These are phyloP conservation scores for Falco cherrug DNA, from an alignment of 2,797 vertebrate species.

Conservation along the genomic window DNA sequence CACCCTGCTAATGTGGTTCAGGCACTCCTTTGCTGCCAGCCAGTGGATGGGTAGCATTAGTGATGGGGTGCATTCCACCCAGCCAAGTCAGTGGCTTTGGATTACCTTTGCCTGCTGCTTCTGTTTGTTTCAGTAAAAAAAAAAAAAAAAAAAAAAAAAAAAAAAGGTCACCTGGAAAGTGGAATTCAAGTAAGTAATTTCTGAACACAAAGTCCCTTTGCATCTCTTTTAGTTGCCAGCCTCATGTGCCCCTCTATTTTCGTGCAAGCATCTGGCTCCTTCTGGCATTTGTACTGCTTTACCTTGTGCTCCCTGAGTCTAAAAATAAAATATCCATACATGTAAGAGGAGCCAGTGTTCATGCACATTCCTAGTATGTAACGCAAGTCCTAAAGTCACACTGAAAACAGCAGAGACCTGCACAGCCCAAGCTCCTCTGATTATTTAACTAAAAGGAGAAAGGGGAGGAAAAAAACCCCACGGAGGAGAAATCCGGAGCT, in stretches of 20 bases:
- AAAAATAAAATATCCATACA: slow-evolving; percentile 68
- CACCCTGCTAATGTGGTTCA: neutral
- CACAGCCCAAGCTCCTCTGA: rapidly evolving
- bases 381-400: slow-evolving; percentile 54
- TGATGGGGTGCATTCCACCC: rapidly evolving
- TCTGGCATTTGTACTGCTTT: slow-evolving; percentile 58
- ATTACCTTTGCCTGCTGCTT: neutral
- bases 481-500: neutral
- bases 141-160: too few species aligned
- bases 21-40: neutral
- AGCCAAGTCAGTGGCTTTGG: neutral
- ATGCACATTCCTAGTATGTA: neutral
- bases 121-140: neutral
- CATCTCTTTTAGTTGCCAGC: slow-evolving; percentile 26
- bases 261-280: slow-evolving; percentile 59
- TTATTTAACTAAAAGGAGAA: neutral
- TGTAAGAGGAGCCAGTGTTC: slow-evolving; percentile 47
- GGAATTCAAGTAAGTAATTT: neutral
- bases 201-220: neutral
- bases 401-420: neutral
- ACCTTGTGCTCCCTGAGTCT: slow-evolving; percentile 56
- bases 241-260: slow-evolving; percentile 33
- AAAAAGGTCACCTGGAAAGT: neutral
- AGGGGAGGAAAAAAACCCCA: neutral
- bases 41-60: neutral